Percentiles rank a stretch among this genome's conserved stretches.
phyloP scores from a whole-genome alignment of 2,888 invertebrate genomes.

The Synergus itoensis region DNA sequence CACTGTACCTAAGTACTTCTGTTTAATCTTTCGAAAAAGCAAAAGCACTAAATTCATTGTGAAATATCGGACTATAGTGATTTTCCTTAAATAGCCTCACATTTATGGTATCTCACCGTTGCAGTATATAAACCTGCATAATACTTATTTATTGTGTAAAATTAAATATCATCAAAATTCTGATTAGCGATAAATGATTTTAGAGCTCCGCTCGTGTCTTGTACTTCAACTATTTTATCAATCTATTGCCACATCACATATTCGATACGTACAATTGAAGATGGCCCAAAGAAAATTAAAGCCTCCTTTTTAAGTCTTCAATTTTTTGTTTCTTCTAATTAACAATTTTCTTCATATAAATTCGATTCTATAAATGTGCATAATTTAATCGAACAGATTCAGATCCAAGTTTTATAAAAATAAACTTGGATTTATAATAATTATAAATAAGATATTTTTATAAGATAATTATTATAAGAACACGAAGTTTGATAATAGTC shows the following conservation, averaged over 20 bases:
- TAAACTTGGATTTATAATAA: neutral
- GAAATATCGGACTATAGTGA: slow-evolving; percentile 51
- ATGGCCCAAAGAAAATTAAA: slow-evolving; percentile 28
- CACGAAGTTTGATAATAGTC: neutral
- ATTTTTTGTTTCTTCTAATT: neutral
- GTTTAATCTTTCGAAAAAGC: slow-evolving; percentile 66
- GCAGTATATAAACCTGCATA: slow-evolving; percentile 60
- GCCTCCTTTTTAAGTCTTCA: neutral
- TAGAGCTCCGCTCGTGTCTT: slow-evolving; percentile 40
- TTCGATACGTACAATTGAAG: slow-evolving; percentile 37
- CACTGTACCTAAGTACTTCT: slow-evolving; percentile 67
- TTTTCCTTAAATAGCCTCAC: slow-evolving; percentile 58
- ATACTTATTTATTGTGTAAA: slow-evolving; percentile 59
- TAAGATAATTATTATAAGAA: neutral
- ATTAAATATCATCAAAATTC: slow-evolving; percentile 57
- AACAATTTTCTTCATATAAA: neutral
- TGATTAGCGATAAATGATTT: slow-evolving; percentile 36
- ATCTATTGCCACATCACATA: slow-evolving; percentile 27
- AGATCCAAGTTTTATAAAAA: neutral
- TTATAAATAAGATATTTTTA: neutral
- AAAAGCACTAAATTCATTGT: slow-evolving; percentile 66
- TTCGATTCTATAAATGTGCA: neutral
- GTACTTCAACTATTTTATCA: slow-evolving; percentile 51
- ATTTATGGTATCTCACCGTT: slow-evolving; percentile 56
- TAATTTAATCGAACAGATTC: slow-evolving; percentile 16